Evolutionary conservation across 2,797 vertebrate species (phyloP).

Genomic region (Sebastes matsubarae): DNA sequence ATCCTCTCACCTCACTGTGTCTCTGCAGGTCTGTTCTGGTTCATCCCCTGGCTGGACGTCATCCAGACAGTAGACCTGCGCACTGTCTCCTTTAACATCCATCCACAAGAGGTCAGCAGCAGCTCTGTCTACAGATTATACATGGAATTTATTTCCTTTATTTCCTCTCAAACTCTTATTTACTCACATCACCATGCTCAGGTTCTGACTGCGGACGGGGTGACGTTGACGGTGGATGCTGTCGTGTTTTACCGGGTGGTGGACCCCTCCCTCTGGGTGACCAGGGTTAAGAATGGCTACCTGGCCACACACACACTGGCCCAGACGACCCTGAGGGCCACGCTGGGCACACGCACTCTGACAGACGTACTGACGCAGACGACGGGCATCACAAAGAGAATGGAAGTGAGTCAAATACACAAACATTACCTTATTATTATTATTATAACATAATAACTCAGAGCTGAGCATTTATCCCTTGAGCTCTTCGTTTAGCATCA

Average conservation of each 20-base stretch:
- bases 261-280: slow-evolving; percentile 79
- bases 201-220: slow-evolving; percentile 83
- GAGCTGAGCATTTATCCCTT: too few relatives aligned
- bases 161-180: background rate
- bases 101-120: slow-evolving; percentile 41
- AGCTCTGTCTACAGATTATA: too few relatives aligned
- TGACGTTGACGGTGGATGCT: slow-evolving; percentile 82
- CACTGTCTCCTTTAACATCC: slow-evolving; percentile 60
- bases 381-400: slow-evolving; percentile 72
- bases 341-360: slow-evolving; percentile 80
- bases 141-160: too few relatives aligned
- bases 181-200: slow-evolving; percentile 19
- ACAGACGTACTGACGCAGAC: slow-evolving; percentile 77
- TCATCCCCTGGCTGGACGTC: slow-evolving; percentile 69
- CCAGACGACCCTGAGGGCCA: slow-evolving; percentile 81
- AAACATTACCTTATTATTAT: too few relatives aligned
- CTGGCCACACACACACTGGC: slow-evolving; percentile 78
- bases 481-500: too few relatives aligned
- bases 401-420: slow-evolving; percentile 68
- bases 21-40: slow-evolving; percentile 43
- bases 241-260: slow-evolving; percentile 84
- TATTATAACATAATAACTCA: too few relatives aligned
- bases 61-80: slow-evolving; percentile 66
- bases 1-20: too few relatives aligned
- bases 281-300: slow-evolving; percentile 74